A percentile compares a stretch with the other conserved stretches of the same genome.
These are phyloP conservation scores for Galaxea fascicularis DNA, from an alignment of 92 coral and sea anemone species.

Conservation along the genomic window DNA sequence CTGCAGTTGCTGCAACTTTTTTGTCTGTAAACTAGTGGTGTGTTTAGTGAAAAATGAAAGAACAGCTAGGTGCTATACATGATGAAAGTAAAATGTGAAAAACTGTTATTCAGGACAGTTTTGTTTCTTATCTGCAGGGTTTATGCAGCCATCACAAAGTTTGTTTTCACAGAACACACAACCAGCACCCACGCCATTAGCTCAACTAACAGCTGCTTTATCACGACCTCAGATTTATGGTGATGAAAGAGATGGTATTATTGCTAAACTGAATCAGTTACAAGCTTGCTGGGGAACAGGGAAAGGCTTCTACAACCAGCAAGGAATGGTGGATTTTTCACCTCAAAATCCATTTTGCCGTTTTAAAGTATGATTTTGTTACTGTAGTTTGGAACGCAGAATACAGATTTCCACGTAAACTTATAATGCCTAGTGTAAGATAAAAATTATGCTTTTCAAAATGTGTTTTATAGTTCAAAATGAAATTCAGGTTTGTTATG, in stretches of 20 bases:
- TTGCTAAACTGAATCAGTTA: slow-evolving; percentile 94
- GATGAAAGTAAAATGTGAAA: neutral
- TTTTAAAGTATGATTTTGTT: slow-evolving; percentile 78
- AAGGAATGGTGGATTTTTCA: slow-evolving; percentile 78
- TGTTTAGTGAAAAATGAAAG: neutral
- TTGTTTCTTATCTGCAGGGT: slow-evolving; percentile 14
- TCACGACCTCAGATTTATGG: slow-evolving; percentile 94
- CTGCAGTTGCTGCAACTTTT: too few relatives aligned
- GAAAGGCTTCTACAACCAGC: slow-evolving; percentile 90
- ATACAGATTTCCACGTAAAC: neutral
- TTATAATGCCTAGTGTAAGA: neutral
- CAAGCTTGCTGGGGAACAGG: slow-evolving; percentile 98
- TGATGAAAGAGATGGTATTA: slow-evolving; percentile 96
- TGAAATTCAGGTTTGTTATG: too few relatives aligned
- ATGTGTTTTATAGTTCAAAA: too few relatives aligned
- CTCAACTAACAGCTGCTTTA: slow-evolving; percentile 76
- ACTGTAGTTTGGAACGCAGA: neutral
- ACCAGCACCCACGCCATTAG: slow-evolving; percentile 48
- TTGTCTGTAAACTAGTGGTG: too few relatives aligned
- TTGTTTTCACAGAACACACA: slow-evolving; percentile 52
- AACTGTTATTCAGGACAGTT: neutral
- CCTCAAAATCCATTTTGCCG: slow-evolving; percentile 96
- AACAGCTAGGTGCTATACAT: neutral
- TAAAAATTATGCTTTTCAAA: too few relatives aligned
- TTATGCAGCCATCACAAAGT: slow-evolving; percentile 31